phyloP scores from a whole-genome alignment of 53 echinoderm and acorn worm genomes.

The Antedon mediterranea region DNA sequence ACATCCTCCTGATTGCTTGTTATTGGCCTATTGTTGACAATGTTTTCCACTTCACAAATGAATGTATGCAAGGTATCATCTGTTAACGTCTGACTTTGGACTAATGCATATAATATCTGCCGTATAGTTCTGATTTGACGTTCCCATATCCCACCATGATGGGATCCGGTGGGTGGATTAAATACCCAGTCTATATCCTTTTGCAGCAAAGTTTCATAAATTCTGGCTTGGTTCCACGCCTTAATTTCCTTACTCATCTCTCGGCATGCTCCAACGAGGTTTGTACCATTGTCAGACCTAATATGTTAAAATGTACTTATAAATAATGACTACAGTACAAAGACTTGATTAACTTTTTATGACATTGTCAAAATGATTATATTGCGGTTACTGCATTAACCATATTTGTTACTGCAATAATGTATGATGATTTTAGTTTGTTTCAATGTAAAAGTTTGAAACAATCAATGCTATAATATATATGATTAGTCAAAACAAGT shows the following conservation, averaged over 20 bases:
- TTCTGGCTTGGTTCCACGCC: slow-evolving; percentile 20
- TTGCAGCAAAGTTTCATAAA: slow-evolving; percentile 13
- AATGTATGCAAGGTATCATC: slow-evolving; percentile 22
- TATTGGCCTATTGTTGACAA: neutral
- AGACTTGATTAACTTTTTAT: no score
- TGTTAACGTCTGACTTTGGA: neutral
- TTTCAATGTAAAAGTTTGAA: no score
- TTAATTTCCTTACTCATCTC: neutral
- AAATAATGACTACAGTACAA: no score
- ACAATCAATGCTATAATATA: no score
- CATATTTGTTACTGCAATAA: no score
- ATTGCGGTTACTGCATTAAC: no score
- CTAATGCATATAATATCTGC: neutral
- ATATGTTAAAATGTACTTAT: no score
- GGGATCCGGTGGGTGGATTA: neutral
- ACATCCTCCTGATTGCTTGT: neutral
- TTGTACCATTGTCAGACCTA: neutral
- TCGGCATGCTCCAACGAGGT: neutral
- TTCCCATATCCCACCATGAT: neutral
- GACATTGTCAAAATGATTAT: no score
- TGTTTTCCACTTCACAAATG: slow-evolving; percentile 2
- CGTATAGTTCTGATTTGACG: neutral
- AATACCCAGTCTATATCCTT: neutral
- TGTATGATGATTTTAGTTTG: no score
- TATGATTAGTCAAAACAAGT: no score